A percentile compares a stretch with the other conserved stretches of the same genome.
These are phyloP conservation scores for Gordius sp. DNA, from an alignment of 2,888 invertebrate species.

Conservation along the genomic window DNA sequence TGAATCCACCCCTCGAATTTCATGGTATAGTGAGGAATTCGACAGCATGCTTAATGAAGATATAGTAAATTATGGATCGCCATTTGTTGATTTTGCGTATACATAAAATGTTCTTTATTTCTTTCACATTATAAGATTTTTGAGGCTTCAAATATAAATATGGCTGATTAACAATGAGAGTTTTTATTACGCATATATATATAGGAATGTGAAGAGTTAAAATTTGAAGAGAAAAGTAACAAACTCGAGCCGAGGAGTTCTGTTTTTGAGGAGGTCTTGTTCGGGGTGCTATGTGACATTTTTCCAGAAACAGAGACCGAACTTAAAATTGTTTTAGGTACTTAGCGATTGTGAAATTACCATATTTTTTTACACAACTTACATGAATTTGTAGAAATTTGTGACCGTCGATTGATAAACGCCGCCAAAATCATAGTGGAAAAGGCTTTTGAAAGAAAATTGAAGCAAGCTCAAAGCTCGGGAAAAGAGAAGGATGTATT, in stretches of 20 bases:
- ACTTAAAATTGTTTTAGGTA: conserved; percentile 5
- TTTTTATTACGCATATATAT: not conserved
- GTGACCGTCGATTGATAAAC: not conserved
- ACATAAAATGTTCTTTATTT: too few species aligned
- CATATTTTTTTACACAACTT: too few species aligned
- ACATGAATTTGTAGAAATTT: too few species aligned
- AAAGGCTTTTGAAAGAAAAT: not conserved
- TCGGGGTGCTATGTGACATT: not conserved
- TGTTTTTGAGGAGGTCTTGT: not conserved
- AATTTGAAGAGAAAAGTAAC: not conserved
- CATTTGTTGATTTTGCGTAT: too few species aligned
- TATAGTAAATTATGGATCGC: too few species aligned
- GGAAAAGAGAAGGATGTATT: not conserved
- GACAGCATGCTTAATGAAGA: not conserved
- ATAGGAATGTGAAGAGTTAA: conserved; percentile 13
- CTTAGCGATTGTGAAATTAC: too few species aligned
- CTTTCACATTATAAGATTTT: too few species aligned
- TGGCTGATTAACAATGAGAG: not conserved
- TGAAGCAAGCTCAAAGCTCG: not conserved
- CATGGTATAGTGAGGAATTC: not conserved
- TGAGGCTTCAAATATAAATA: too few species aligned
- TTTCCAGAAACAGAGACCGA: conserved; percentile 1
- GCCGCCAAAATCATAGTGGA: conserved; percentile 3
- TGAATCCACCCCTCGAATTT: not conserved
- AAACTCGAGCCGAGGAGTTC: not conserved